Evolutionary conservation across 2,113 vertebrate genomes (phyloP).

Genomic region (Pelvicachromis taeniatus): DNA sequence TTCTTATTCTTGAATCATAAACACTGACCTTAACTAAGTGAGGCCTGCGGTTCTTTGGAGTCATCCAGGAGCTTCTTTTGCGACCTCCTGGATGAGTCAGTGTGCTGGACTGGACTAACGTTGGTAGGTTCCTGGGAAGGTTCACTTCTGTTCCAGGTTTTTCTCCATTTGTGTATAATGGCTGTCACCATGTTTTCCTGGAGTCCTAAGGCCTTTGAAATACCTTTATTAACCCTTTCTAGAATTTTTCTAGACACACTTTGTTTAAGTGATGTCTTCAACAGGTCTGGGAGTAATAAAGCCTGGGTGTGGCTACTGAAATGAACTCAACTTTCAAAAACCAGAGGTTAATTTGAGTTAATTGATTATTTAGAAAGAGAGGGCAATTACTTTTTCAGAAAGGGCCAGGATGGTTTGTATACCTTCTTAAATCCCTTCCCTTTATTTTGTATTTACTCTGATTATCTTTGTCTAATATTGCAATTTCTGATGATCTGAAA

Average conservation of each 20-base stretch:
- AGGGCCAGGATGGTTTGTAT: neutral
- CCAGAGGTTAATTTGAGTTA: neutral
- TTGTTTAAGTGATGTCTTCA: neutral
- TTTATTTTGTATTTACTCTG: neutral
- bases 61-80: neutral
- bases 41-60: neutral
- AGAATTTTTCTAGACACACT: neutral
- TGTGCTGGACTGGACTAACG: neutral
- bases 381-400: neutral
- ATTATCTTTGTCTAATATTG: neutral
- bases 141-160: neutral
- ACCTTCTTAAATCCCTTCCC: neutral
- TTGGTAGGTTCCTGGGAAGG: neutral
- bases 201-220: neutral
- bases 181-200: too few relatives aligned
- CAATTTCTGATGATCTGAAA: neutral
- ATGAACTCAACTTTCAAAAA: fast-evolving
- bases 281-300: neutral
- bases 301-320: neutral
- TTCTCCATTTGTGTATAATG: neutral
- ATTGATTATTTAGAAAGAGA: neutral
- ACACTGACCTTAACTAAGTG: neutral
- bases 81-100: fast-evolving
- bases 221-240: neutral
- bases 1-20: neutral